A percentile compares a stretch with the other conserved stretches of the same genome.
Conservation (phyloP, 1,140 invertebrate species). For the Eriocheir sinensis region DNA sequence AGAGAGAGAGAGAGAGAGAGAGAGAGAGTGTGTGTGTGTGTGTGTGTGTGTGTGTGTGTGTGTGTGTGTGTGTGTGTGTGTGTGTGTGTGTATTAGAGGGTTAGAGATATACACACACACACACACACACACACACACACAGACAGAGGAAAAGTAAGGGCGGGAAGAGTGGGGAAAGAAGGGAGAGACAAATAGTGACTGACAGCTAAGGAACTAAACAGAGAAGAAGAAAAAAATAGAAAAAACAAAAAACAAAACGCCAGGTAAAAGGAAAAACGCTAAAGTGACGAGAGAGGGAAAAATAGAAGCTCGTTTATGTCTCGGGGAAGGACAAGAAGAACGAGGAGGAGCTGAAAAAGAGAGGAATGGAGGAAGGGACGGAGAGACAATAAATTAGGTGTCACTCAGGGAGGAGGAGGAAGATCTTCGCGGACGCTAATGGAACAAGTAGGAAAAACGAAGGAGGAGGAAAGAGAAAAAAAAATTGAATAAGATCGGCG, state of each 20-base stretch:
- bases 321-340: not conserved
- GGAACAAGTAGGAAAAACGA: not conserved
- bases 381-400: not conserved
- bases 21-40: not conserved
- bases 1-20: too few species aligned
- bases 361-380: not conserved
- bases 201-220: too few species aligned
- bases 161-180: not conserved
- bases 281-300: too few species aligned
- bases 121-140: too few species aligned
- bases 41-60: not conserved
- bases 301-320: too few species aligned
- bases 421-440: not conserved
- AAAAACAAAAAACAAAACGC: not conserved
- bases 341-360: not conserved
- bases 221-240: too few species aligned
- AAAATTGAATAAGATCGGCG: not conserved
- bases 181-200: not conserved
- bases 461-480: not conserved
- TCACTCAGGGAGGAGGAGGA: not conserved
- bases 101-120: too few species aligned
- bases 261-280: too few species aligned
- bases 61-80: too few species aligned
- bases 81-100: too few species aligned
- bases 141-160: too few species aligned